Evolutionary conservation across 2,797 vertebrate species (phyloP).

Genomic region (Sciurus vulgaris): DNA sequence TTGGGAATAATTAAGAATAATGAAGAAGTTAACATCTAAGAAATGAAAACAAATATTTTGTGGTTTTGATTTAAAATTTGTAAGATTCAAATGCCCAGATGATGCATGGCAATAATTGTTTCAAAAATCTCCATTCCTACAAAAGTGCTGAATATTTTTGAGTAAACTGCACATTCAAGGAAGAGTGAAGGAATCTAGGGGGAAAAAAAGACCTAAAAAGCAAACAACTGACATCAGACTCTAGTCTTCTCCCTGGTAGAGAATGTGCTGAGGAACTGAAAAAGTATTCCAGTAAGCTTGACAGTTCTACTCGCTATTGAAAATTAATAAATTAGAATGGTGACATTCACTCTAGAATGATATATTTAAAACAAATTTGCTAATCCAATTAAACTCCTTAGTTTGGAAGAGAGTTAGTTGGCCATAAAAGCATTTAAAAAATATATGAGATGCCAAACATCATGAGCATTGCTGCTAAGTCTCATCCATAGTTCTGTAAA

Average conservation of each 20-base stretch:
- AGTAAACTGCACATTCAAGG: constrained; percentile 54
- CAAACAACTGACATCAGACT: constrained; percentile 28
- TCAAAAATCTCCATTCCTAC: constrained; percentile 22
- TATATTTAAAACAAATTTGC: neutral
- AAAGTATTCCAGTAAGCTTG: neutral
- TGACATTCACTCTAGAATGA: neutral
- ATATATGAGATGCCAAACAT: neutral
- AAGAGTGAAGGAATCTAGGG: neutral
- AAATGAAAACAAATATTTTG: constrained; percentile 18
- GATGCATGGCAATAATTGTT: constrained; percentile 48
- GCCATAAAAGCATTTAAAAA: neutral
- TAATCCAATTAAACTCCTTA: neutral
- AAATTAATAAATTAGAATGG: constrained; percentile 29
- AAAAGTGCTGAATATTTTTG: constrained; percentile 52
- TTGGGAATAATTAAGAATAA: neutral
- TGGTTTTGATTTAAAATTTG: constrained; percentile 63
- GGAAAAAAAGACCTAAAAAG: constrained; percentile 39
- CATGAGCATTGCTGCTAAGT: neutral
- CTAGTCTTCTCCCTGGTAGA: neutral
- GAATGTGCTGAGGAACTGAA: neutral
- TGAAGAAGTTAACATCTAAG: neutral
- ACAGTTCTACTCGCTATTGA: constrained; percentile 23
- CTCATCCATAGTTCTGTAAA: neutral
- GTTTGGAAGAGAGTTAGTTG: neutral
- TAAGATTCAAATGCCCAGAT: constrained; percentile 64